Percentiles rank a stretch among this genome's conserved stretches.
Conservation (phyloP, 2,113 vertebrate genomes). For the Grammomys surdaster region DNA sequence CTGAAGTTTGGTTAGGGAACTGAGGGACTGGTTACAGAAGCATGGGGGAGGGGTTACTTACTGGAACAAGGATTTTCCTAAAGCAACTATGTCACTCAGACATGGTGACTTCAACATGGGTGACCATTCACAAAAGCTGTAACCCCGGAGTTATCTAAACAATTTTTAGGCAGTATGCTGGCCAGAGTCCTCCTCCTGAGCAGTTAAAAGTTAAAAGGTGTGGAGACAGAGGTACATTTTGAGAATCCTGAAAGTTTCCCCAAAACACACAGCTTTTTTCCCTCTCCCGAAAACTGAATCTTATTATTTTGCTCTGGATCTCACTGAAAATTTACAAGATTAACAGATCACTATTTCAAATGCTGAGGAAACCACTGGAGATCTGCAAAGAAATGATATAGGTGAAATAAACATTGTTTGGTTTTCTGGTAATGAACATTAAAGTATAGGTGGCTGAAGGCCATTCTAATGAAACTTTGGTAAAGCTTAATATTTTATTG, state of each 20-base stretch:
- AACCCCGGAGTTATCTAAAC: background rate
- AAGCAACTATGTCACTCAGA: background rate
- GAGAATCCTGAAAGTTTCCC: background rate
- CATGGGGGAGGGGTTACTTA: background rate
- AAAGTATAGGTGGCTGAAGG: background rate
- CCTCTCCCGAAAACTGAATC: background rate
- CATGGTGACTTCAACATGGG: background rate
- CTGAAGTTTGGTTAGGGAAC: background rate
- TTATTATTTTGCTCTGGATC: background rate
- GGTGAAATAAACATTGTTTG: background rate
- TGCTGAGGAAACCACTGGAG: background rate
- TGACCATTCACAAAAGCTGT: background rate
- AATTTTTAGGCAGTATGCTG: background rate
- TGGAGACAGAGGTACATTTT: background rate
- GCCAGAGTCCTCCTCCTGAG: background rate
- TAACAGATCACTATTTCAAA: background rate
- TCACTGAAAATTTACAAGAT: background rate
- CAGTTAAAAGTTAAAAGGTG: no score
- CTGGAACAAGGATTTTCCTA: background rate
- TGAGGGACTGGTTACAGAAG: background rate
- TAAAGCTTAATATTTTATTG: background rate
- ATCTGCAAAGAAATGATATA: background rate
- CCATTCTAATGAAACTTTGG: background rate
- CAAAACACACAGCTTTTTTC: background rate
- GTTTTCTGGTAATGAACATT: background rate